Conservation (phyloP, 2,113 vertebrate species). For the Anhinga rufa region DNA sequence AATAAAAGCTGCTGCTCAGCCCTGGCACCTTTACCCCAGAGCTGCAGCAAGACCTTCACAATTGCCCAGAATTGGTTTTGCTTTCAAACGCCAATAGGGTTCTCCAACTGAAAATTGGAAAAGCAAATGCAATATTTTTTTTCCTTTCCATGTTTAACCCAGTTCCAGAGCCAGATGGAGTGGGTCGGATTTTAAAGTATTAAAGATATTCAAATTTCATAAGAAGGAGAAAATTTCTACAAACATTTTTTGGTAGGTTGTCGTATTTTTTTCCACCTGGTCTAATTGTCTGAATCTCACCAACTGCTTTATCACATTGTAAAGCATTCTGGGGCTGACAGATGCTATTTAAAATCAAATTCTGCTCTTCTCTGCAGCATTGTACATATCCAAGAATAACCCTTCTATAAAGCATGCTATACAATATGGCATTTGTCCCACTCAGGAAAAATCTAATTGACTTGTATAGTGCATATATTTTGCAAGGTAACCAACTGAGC, state of each 20-base stretch:
- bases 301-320: conserved; percentile 3
- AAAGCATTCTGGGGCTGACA: neutral
- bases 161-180: neutral
- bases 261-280: conserved; percentile 2
- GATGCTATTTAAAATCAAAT: conserved; percentile 35
- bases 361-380: conserved; percentile 15
- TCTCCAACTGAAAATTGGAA: neutral
- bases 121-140: neutral
- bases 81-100: neutral
- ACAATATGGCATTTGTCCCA: conserved; percentile 25
- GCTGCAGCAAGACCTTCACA: neutral
- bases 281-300: conserved; percentile 9
- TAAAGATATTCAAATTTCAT: neutral
- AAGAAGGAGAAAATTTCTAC: neutral
- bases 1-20: neutral
- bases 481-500: conserved; percentile 38
- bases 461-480: neutral
- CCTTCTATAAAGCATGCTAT: neutral
- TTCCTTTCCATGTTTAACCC: neutral
- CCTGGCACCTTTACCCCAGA: neutral
- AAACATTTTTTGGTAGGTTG: neutral
- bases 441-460: conserved; percentile 1
- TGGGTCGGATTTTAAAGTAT: neutral
- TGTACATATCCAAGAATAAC: conserved; percentile 23
- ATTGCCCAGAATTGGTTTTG: neutral